phyloP scores from a whole-genome alignment of 2,888 invertebrate genomes.

The Cerastis rubricosa region DNA sequence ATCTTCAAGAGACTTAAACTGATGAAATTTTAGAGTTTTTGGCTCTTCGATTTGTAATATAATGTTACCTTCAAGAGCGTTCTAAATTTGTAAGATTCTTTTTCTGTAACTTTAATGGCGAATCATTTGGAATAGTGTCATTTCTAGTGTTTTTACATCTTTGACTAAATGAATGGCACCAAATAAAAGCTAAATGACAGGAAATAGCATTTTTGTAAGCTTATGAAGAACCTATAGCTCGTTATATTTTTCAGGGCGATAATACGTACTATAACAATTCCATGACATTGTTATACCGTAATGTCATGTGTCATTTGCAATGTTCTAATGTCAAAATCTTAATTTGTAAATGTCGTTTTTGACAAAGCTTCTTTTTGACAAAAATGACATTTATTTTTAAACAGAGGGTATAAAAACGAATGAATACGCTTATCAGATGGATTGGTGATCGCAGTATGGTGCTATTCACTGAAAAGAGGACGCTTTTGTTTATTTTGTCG shows the following conservation, averaged over 20 bases:
- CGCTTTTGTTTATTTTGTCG: not conserved
- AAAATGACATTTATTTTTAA: not conserved
- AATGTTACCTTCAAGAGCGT: not conserved
- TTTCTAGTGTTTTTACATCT: constrained; percentile 40
- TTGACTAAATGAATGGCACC: constrained; percentile 3
- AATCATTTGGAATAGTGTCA: constrained; percentile 12
- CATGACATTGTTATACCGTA: not conserved
- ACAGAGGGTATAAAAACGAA: not conserved
- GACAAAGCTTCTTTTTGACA: not conserved
- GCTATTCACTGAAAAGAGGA: no score
- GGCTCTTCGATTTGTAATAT: not conserved
- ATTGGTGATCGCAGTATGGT: not conserved
- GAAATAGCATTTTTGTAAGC: constrained; percentile 48
- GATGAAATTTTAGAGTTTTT: not conserved
- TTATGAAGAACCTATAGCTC: constrained; percentile 3
- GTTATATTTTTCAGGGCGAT: not conserved
- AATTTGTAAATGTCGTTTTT: not conserved
- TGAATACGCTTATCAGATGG: not conserved
- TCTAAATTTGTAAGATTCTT: not conserved
- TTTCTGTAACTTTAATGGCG: constrained; percentile 7
- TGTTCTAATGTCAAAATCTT: not conserved
- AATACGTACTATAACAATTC: not conserved
- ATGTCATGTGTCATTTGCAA: constrained; percentile 11
- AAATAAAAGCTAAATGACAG: constrained; percentile 11
- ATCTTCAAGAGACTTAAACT: not conserved